phyloP scores from a whole-genome alignment of 2,797 vertebrate species.

The Eulemur rubriventer region DNA sequence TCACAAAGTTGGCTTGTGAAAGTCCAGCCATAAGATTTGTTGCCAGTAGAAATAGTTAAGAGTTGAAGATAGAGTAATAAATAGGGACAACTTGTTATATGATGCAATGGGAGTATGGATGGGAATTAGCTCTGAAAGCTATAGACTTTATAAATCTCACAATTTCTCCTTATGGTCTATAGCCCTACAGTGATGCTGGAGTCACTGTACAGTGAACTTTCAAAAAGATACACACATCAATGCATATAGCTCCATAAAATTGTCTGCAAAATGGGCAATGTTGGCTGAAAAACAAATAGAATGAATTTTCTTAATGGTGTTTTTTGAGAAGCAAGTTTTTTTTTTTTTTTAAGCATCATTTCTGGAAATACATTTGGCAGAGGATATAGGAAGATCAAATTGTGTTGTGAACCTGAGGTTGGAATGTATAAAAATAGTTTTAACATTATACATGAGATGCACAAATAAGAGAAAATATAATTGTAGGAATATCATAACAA shows the following conservation, averaged over 20 bases:
- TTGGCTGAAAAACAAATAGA: slow-evolving; percentile 62
- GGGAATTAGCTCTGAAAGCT: slow-evolving; percentile 46
- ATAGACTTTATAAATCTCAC: slow-evolving; percentile 3
- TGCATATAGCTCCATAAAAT: slow-evolving; percentile 54
- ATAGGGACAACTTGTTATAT: not conserved
- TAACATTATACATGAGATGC: not conserved
- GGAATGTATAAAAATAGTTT: slow-evolving; percentile 43
- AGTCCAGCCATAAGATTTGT: slow-evolving; percentile 8
- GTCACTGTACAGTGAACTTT: slow-evolving; percentile 40
- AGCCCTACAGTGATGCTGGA: slow-evolving; percentile 38
- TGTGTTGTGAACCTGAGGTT: slow-evolving; percentile 43
- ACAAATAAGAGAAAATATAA: slow-evolving; percentile 58
- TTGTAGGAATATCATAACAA: not conserved
- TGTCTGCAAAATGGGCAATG: slow-evolving; percentile 60
- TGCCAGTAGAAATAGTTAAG: slow-evolving; percentile 49
- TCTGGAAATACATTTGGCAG: slow-evolving; percentile 56
- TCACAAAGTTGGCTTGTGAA: not conserved
- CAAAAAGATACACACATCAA: slow-evolving; percentile 45
- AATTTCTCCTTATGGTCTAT: slow-evolving; percentile 37
- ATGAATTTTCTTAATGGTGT: slow-evolving; percentile 66
- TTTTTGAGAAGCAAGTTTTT: slow-evolving; percentile 58
- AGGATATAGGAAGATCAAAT: slow-evolving; percentile 7
- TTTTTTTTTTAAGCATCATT: slow-evolving; percentile 40
- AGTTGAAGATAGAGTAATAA: slow-evolving; percentile 31
- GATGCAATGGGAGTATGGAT: not conserved